These are phyloP conservation scores for Synanthedon formicaeformis DNA, from an alignment of 2,888 invertebrate species.

Conservation along the genomic window DNA sequence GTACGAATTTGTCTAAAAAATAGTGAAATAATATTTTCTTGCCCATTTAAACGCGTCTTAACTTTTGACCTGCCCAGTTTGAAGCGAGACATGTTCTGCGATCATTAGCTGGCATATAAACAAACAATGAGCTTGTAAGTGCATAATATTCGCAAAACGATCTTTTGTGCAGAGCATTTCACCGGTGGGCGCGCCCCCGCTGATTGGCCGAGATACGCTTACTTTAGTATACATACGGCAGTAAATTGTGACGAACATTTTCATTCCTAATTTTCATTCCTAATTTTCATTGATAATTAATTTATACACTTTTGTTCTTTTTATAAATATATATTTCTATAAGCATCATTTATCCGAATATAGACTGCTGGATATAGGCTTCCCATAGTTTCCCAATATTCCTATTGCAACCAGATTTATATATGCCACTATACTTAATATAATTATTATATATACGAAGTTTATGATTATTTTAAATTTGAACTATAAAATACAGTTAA, in stretches of 20 bases:
- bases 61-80: background rate
- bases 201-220: slow-evolving; percentile 11
- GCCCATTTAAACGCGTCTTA: background rate
- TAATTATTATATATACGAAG: no score
- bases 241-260: background rate
- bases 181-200: slow-evolving; percentile 28
- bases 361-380: no score
- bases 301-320: no score
- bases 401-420: no score
- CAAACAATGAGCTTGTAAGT: background rate
- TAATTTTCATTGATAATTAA: no score
- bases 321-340: no score
- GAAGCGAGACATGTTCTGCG: background rate
- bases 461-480: no score
- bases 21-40: background rate
- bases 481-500: no score
- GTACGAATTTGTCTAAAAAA: no score
- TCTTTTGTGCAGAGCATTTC: slow-evolving; percentile 18
- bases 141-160: background rate
- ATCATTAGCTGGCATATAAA: background rate
- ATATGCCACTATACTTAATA: no score
- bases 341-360: no score
- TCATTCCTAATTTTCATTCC: background rate
- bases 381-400: no score
- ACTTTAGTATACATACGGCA: background rate